phyloP scores from a whole-genome alignment of 2,888 invertebrate species.

The Gisinianus flammeolus region DNA sequence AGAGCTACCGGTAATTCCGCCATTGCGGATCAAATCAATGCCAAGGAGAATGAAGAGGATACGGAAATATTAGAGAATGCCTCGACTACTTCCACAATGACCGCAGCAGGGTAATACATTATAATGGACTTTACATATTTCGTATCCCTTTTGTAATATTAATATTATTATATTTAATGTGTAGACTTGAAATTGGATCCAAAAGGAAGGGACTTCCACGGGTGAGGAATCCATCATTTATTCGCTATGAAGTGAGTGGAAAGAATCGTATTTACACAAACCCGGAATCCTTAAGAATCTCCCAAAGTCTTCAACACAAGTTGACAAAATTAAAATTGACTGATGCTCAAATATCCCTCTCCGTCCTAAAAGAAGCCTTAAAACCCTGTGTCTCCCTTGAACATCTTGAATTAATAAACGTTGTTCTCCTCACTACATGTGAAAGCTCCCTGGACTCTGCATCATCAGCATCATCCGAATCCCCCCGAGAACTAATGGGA shows the following conservation, averaged over 20 bases:
- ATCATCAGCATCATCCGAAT: too few relatives aligned
- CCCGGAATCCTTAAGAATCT: slow-evolving; percentile 13
- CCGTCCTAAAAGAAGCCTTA: slow-evolving; percentile 4
- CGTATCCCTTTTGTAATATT: not conserved
- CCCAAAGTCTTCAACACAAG: slow-evolving; percentile 1
- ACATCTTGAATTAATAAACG: slow-evolving; percentile 10
- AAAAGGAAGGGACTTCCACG: not conserved
- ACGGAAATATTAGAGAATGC: not conserved
- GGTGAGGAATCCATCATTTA: not conserved
- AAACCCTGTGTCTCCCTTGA: slow-evolving; percentile 11
- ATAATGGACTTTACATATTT: not conserved
- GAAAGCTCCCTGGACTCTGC: not conserved
- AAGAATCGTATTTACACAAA: not conserved
- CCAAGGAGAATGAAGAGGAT: not conserved
- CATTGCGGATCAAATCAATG: slow-evolving; percentile 21
- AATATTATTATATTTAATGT: not conserved
- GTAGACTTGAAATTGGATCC: not conserved
- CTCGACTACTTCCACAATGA: not conserved
- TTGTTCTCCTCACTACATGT: not conserved
- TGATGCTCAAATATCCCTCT: not conserved
- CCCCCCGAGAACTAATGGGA: too few relatives aligned
- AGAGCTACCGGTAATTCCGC: slow-evolving; percentile 6
- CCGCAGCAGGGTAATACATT: not conserved
- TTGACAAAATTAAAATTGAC: not conserved
- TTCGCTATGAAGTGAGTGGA: slow-evolving; percentile 5